Evolutionary conservation across 2,113 vertebrate species (phyloP), one percentile per base, ranked within the genome.

Genomic region (Varanus komodoensis): DNA sequence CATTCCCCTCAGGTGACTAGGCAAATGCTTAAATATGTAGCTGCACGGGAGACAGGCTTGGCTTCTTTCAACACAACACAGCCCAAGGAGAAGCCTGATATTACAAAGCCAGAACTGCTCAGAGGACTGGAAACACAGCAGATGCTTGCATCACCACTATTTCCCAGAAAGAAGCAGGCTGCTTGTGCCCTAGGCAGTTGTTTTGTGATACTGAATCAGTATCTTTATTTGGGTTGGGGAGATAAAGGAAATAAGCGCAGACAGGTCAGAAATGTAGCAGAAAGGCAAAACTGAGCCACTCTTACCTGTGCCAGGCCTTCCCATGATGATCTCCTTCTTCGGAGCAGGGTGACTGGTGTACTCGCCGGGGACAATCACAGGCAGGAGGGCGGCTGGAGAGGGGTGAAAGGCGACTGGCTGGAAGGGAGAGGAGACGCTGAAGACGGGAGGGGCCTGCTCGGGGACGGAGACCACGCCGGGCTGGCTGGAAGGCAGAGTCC

Each of bases 261-360:
- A 12, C 8, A 25, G 57, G 23, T n/a, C 9, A 34, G 67, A 1
- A 44, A 79, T 12, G 17, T 21, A 27, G 38, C 3, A n/a, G 11
- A 8, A 0, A 0, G 44, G 52, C 25, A 87, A 50, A 34, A 82
- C 23, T 0, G 0, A 9, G n/a, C 6, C 50, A 64, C 52, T 54
- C 97, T 98, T 98, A 99, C 98, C 98, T 96, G 98, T 99, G 91
- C 98, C 98, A 34, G 98, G 98, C 34, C 98, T 97, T 92, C 98
- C 98, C 98, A 99, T 99, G 94, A 99, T 98, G 95, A 99, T 98
- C 94, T 99, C 98, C 94, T 98, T 99, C 92, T 98, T 98, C 27
- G 98, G 98, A 3, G 97, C 97, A 0, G 98, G 98, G 91, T 98
- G 98, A 92, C 96, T 93, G 78, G 97, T 96, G 87, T 97, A 98